Conservation (phyloP, 2,797 vertebrate species). For the Dicrostonyx torquatus region DNA sequence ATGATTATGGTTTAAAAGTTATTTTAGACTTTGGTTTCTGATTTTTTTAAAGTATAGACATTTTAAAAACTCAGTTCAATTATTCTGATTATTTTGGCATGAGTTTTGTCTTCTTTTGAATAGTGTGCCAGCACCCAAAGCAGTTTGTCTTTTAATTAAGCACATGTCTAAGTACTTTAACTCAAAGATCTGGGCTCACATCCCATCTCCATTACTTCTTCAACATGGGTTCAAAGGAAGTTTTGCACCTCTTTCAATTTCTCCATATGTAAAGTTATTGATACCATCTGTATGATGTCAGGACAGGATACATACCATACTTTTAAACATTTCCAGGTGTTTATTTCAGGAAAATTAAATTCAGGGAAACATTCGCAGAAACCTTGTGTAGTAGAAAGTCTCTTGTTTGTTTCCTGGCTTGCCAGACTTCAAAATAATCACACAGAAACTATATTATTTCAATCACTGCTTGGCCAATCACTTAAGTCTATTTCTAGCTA, state of each 20-base stretch:
- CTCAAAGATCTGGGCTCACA: slow-evolving; percentile 3
- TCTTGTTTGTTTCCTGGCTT: too few species aligned
- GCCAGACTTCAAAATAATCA: too few species aligned
- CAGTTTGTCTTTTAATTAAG: slow-evolving; percentile 54
- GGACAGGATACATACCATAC: background rate
- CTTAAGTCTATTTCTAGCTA: too few species aligned
- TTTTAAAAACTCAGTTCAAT: slow-evolving; percentile 69
- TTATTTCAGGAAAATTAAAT: background rate
- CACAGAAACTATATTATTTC: too few species aligned
- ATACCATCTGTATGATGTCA: background rate
- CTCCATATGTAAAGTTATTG: background rate
- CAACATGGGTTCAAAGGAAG: background rate
- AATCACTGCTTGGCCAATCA: too few species aligned
- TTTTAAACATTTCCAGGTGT: background rate
- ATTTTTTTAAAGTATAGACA: slow-evolving; percentile 57
- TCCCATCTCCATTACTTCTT: background rate
- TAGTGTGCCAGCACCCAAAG: slow-evolving; percentile 7
- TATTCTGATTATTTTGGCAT: slow-evolving; percentile 67
- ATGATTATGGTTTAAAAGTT: slow-evolving; percentile 60
- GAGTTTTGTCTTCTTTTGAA: slow-evolving; percentile 6
- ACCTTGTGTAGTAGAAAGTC: too few species aligned
- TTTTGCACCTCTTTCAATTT: background rate
- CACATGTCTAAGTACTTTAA: slow-evolving; percentile 5
- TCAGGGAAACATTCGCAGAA: background rate
- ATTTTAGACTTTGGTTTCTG: slow-evolving; percentile 50